These are phyloP conservation scores for Mellilla xanthometata DNA, from an alignment of 2,888 invertebrate species.

Conservation along the genomic window DNA sequence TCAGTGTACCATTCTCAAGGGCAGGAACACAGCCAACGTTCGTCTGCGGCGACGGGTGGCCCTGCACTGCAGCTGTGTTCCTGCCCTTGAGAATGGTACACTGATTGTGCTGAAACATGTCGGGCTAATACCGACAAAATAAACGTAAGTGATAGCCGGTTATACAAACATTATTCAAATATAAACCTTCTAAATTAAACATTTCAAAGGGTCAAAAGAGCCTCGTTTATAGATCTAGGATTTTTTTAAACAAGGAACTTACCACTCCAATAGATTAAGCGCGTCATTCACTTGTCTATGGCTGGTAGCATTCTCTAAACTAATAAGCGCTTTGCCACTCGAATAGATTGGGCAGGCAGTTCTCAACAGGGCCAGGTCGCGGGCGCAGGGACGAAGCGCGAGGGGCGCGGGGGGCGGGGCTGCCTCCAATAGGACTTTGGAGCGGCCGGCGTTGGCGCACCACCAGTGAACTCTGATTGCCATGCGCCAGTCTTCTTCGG, in stretches of 20 bases:
- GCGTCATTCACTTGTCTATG: conserved; percentile 82
- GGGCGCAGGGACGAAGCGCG: conserved; percentile 45
- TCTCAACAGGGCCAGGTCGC: conserved; percentile 75
- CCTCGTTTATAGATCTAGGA: too few relatives aligned
- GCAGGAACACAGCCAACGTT: too few relatives aligned
- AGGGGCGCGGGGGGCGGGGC: conserved; percentile 48
- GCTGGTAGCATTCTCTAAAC: conserved; percentile 85
- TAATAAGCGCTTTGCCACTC: conserved; percentile 76
- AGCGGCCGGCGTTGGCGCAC: conserved; percentile 48
- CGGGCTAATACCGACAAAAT: too few relatives aligned
- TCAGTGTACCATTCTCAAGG: too few relatives aligned
- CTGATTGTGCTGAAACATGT: too few relatives aligned
- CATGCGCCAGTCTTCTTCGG: conserved; percentile 59
- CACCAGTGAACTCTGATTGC: conserved; percentile 66
- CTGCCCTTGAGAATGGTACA: too few relatives aligned
- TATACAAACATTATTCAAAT: too few relatives aligned
- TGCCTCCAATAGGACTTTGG: conserved; percentile 40
- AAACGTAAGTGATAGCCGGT: too few relatives aligned
- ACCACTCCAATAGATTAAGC: conserved; percentile 82
- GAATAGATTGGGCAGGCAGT: conserved; percentile 77
- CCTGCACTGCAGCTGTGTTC: too few relatives aligned
- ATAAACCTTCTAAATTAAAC: too few relatives aligned
- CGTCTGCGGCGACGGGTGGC: too few relatives aligned
- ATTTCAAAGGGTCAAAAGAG: too few relatives aligned
- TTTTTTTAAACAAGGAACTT: conserved; percentile 32